Conservation (phyloP, 2,888 invertebrate genomes). For the Drepanosiphum platanoidis region DNA sequence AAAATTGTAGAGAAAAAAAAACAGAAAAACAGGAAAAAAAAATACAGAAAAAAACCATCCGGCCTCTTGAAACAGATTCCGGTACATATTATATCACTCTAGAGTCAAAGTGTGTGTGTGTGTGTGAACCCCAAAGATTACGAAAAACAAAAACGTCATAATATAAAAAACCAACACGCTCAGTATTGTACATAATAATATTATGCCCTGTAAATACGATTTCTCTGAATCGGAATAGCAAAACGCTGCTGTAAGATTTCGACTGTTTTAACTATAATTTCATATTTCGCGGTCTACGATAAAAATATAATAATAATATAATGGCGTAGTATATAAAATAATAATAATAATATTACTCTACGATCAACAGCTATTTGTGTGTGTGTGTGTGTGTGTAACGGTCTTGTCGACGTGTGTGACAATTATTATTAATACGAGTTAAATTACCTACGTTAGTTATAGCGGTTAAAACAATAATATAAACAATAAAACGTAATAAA, state of each 20-base stretch:
- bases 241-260: background rate
- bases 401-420: background rate
- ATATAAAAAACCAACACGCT: constrained; percentile 7
- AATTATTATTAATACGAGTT: constrained; percentile 27
- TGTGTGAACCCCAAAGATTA: background rate
- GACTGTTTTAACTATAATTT: constrained; percentile 21
- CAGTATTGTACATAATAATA: background rate
- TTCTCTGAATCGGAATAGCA: constrained; percentile 1
- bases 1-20: constrained; percentile 14
- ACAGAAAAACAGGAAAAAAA: background rate
- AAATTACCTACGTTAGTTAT: background rate
- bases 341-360: constrained; percentile 35
- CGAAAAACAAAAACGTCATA: background rate
- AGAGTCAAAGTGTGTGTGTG: background rate
- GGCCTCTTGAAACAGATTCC: background rate
- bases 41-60: constrained; percentile 6
- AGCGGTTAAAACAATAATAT: constrained; percentile 24
- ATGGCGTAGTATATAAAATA: constrained; percentile 12
- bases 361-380: constrained; percentile 28
- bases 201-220: constrained; percentile 32
- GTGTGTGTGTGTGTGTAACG: no score
- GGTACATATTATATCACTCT: background rate
- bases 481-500: background rate
- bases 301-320: constrained; percentile 11
- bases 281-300: constrained; percentile 39